Base-by-base conservation (phyloP, 2,797 vertebrate species). In the Etheostoma perlongum region DNA sequence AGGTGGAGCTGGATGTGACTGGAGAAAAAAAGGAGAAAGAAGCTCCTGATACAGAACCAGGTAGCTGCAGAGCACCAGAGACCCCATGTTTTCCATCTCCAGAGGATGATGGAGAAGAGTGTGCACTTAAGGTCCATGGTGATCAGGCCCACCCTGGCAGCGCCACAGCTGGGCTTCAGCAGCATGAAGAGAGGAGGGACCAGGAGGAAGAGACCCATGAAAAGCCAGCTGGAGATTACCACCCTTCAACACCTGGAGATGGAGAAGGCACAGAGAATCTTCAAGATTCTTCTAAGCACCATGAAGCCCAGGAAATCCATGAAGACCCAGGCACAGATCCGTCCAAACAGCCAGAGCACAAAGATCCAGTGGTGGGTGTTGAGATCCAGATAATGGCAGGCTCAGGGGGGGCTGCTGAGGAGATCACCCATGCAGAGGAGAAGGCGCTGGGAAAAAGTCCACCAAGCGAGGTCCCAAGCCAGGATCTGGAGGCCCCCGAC, bases 1-100 rank as follows among this genome's bases (percentile, higher is more conserved):
- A 96, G 95, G 84, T 95, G 82, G 89, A 90, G 80, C 19, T 60
- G 40, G 89, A 89, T 64, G 58, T 15, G n/a, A 0, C 27, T 18
- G 70, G 4, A 71, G 81, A 54, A 40, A 66, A 72, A 33, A 36
- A 65, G 2, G 67, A 81, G 60, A 62, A 57, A 77, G 65, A 77
- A 12, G 25, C 21, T 0, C 10, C 58, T 58, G 75, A 78, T 23
- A 33, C 53, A 36, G 64, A 82, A 4, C 13, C 58, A 48, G 78
- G 49, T 2, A 52, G 18, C 13, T 1, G 51, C 27, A 79, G 47
- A 42, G 67, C 69, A 57, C 30, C 82, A 55, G 69, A 51, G 25
- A 68, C 36, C 46, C 69, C 78, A 52, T 74, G 53, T 23, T 14
- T 30, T 44, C 21, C 64, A 0, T n/a, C 61, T 64, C 40, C 74